These are phyloP conservation scores for Catalaphyllia jardinei DNA, from an alignment of 64 coral and sea anemone species.

Conservation along the genomic window DNA sequence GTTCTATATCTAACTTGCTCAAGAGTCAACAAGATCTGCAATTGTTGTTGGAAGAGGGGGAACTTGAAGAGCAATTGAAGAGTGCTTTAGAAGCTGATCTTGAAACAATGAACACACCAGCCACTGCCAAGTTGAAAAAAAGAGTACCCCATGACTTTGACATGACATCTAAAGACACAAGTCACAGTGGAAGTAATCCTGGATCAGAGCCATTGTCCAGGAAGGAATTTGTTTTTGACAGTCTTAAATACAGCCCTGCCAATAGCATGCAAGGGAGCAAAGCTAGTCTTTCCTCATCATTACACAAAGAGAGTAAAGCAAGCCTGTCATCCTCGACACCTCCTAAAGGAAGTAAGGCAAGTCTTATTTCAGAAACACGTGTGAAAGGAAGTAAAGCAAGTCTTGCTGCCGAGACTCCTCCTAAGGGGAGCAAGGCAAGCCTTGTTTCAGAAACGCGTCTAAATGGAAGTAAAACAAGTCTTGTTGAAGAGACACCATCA, in stretches of 20 bases:
- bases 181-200: slow-evolving; percentile 53
- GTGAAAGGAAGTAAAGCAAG: slow-evolving; percentile 22
- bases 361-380: background rate
- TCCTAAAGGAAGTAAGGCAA: slow-evolving; percentile 33
- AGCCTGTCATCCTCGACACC: slow-evolving; percentile 11
- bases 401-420: background rate
- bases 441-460: background rate
- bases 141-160: slow-evolving; percentile 57
- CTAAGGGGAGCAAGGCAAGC: slow-evolving; percentile 6
- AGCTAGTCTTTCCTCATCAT: slow-evolving; percentile 72
- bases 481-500: background rate
- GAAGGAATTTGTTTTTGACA: slow-evolving; percentile 78
- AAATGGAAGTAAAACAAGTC: background rate
- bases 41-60: slow-evolving; percentile 74
- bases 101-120: slow-evolving; percentile 38
- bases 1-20: background rate
- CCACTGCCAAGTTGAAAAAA: slow-evolving; percentile 55
- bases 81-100: slow-evolving; percentile 61
- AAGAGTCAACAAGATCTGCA: slow-evolving; percentile 93
- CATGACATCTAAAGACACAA: slow-evolving; percentile 66
- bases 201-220: slow-evolving; percentile 68
- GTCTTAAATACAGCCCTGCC: slow-evolving; percentile 32
- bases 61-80: slow-evolving; percentile 72
- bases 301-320: slow-evolving; percentile 25
- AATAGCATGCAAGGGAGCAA: slow-evolving; percentile 80